Evolutionary conservation across 2,797 vertebrate genomes (phyloP).

Genomic region (Artibeus jamaicensis): DNA sequence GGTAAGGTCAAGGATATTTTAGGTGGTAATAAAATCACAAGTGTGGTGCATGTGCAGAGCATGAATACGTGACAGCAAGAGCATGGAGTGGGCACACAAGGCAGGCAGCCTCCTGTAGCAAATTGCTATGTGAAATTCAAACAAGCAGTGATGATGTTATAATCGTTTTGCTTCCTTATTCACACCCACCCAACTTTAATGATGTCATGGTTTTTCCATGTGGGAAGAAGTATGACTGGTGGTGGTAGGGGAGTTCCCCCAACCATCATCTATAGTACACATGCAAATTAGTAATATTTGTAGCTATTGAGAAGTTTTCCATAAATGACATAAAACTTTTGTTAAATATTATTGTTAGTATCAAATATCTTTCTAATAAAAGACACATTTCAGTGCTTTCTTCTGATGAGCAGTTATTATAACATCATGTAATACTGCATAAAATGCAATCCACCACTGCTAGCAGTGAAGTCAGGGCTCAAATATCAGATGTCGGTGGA

Average conservation of each 20-base stretch:
- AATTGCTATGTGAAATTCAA: slow-evolving; percentile 14
- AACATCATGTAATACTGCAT: not conserved
- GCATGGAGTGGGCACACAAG: not conserved
- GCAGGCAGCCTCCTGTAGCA: not conserved
- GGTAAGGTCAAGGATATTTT: not conserved
- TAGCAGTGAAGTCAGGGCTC: not conserved
- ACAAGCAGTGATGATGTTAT: slow-evolving; percentile 47
- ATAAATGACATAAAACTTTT: slow-evolving; percentile 79
- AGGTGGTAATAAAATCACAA: not conserved
- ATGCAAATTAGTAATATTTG: slow-evolving; percentile 84
- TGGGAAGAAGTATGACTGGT: slow-evolving; percentile 83
- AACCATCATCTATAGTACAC: slow-evolving; percentile 72
- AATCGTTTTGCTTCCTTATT: slow-evolving; percentile 82
- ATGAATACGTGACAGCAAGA: not conserved
- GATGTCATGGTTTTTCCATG: slow-evolving; percentile 89
- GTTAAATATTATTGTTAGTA: slow-evolving; percentile 77
- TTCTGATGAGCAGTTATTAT: not conserved
- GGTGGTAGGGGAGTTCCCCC: slow-evolving; percentile 81
- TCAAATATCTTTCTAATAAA: slow-evolving; percentile 49
- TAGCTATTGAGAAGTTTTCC: slow-evolving; percentile 82
- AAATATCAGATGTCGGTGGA: not conserved
- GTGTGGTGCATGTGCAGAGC: not conserved
- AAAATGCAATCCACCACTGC: not conserved
- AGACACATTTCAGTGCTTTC: not conserved
- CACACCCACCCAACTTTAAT: slow-evolving; percentile 81